These are phyloP conservation scores for Aphidius gifuensis DNA, from an alignment of 1,140 invertebrate genomes.

Conservation along the genomic window DNA sequence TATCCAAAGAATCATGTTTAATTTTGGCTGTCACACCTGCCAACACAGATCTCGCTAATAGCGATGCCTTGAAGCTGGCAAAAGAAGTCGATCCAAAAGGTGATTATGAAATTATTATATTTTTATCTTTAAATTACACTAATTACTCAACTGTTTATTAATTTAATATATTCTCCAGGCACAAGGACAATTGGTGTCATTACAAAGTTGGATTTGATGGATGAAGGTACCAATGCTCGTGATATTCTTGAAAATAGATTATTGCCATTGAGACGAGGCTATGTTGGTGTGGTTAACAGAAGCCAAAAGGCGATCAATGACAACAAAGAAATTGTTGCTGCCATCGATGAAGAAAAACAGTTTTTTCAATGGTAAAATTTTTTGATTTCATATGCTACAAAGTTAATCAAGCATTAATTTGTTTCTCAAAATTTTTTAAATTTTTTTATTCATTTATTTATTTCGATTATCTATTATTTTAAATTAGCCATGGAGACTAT, in stretches of 20 bases:
- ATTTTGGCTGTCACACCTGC: slow-evolving; percentile 94
- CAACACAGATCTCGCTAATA: slow-evolving; percentile 94
- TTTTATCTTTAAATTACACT: too few relatives aligned
- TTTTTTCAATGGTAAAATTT: slow-evolving; percentile 84
- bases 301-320: slow-evolving; percentile 98
- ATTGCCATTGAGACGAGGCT: slow-evolving; percentile 89
- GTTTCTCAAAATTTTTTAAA: not conserved
- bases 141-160: too few relatives aligned
- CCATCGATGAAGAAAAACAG: slow-evolving; percentile 92
- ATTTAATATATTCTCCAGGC: slow-evolving; percentile 53
- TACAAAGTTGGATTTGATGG: slow-evolving; percentile 99
- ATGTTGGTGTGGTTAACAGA: slow-evolving; percentile 98
- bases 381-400: not conserved
- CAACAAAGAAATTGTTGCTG: slow-evolving; percentile 93
- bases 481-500: slow-evolving; percentile 78
- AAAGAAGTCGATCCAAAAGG: slow-evolving; percentile 96
- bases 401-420: not conserved
- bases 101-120: slow-evolving; percentile 36
- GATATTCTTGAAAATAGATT: slow-evolving; percentile 98
- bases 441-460: too few relatives aligned
- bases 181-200: slow-evolving; percentile 99
- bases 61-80: slow-evolving; percentile 91
- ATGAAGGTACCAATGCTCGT: slow-evolving; percentile 97
- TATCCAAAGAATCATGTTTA: slow-evolving; percentile 88
- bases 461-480: slow-evolving; percentile 26